Base-by-base conservation (phyloP, 2,797 vertebrate species). In the Oceanodroma leucorhoa region DNA sequence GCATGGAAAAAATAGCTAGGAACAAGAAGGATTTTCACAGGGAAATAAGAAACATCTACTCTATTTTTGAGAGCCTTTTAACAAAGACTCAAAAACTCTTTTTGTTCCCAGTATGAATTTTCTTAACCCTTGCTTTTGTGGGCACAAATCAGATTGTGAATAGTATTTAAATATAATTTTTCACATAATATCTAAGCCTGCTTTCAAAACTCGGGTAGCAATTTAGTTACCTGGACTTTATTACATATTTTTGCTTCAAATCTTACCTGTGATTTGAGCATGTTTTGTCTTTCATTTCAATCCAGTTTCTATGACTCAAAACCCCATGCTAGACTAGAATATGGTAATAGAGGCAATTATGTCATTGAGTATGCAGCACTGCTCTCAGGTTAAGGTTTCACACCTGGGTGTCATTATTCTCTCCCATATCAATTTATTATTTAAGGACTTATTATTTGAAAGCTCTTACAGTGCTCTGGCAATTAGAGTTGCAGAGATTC, bases 391-490 rank as follows among this genome's bases (percentile, higher is more conserved):
- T 97, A 97, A 97, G 89, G 87, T 96, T 98, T 98, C 96, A 96
- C 97, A 98, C 97, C 98, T 98, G 98, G 97, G 71, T 97, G 94
- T 97, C 97, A 98, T 98, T 98, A 98, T 97, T 97, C 92, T 97
- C 93, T 97, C 87, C 75, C 80, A 83, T 97, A 97, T 97, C 95
- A 98, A 97, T 98, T 98, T 98, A 97, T 98, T 97, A 97, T 97
- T 98, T 98, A 98, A 98, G 94, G 93, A 92, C 94, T 97, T 97
- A 97, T 96, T 97, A 97, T 98, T 96, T 97, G 95, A 98, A 98
- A 97, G 96, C 94, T 95, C 89, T 97, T 97, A 96, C 67, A 95
- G 83, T 54, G 60, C 67, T 89, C 93, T 93, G 89, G 89, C 95
- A 98, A 98, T 98, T 98, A 98, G 88, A 91, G 57, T 83, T 94